phyloP scores from a whole-genome alignment of 92 coral and sea anemone species.

The Anthopleura xanthogrammica region DNA sequence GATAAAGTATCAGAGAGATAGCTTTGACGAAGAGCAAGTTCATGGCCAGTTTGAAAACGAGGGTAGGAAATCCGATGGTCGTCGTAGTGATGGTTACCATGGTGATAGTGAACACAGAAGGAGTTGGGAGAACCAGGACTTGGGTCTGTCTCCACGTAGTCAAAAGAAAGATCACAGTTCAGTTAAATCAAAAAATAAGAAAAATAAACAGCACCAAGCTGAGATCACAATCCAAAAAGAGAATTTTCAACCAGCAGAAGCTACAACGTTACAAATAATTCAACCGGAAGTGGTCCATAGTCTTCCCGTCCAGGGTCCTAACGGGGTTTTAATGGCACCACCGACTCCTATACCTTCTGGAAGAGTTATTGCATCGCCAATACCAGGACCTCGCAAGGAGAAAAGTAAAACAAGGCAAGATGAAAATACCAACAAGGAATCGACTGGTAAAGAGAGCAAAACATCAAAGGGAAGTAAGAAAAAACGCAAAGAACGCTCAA shows the following conservation, averaged over 20 bases:
- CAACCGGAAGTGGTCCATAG: slow-evolving; percentile 72
- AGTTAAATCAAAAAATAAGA: slow-evolving; percentile 41
- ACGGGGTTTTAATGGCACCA: slow-evolving; percentile 54
- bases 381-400: slow-evolving; percentile 46
- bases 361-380: slow-evolving; percentile 70
- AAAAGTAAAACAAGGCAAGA: not conserved
- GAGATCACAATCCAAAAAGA: slow-evolving; percentile 24
- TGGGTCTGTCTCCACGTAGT: slow-evolving; percentile 24
- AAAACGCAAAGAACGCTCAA: slow-evolving; percentile 54
- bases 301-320: slow-evolving; percentile 56
- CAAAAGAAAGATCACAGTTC: slow-evolving; percentile 32
- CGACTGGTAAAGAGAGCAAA: slow-evolving; percentile 1
- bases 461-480: slow-evolving; percentile 30
- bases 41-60: slow-evolving; percentile 10
- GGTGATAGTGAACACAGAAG: slow-evolving; percentile 18
- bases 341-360: slow-evolving; percentile 85
- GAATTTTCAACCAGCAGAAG: slow-evolving; percentile 14
- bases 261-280: slow-evolving; percentile 66
- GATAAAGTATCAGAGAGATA: slow-evolving; percentile 20
- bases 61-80: slow-evolving; percentile 1
- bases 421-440: not conserved
- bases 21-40: slow-evolving; percentile 13
- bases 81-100: slow-evolving; percentile 28
- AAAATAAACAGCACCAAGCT: slow-evolving; percentile 45
- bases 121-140: slow-evolving; percentile 21